Evolutionary conservation across 2,888 invertebrate genomes (phyloP), one percentile per base, ranked within the genome.

Genomic region (Branchipolynoe longqiensis): DNA sequence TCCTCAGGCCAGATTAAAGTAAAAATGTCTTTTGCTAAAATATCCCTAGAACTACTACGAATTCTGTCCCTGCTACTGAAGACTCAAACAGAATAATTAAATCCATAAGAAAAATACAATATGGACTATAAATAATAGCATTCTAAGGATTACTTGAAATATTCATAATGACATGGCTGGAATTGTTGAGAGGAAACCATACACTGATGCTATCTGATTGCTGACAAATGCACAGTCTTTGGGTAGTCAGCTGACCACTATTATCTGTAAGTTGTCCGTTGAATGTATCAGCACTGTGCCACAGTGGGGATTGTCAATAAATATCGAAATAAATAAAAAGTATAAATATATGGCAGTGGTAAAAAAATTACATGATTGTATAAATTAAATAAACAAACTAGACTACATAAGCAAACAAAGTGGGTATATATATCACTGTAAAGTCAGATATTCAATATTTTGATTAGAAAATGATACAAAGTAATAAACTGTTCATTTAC

Each of bases 331-430:
- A 78, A 78, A 78, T 78, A 78, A 48, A 78, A 41, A 1, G 28
- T 48, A 78, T 48, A 48, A 78, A 78, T 78, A 78, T 78, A 78
- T 78, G 78, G 78, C 78, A 78, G 78, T 78, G 31, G 78, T 78
- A 78, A 78, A 33, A n/a, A n/a, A 78, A 78, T 78, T 14, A 54
- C 78, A 78, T 78, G 28, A 78, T 41, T 78, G 54, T 48, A 78
- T 78, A 78, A 78, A 78, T 48, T 41, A 78, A 54, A 78, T 48
- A 78, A 74, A 69, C 14, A 8, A 69, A 78, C 41, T 48, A n/a
- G 41, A 41, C 48, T 78, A 48, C 78, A 48, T 28, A 78, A 78
- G 41, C 48, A 69, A 69, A 69, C 28, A 78, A 78, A 54, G 33
- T 31, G 78, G 78, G 78, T 48, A 22, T 33, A 38, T 36, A n/a